A percentile compares a stretch with the other conserved stretches of the same genome.
Evolutionary conservation across 2,113 vertebrate species (phyloP).

Genomic region (Columba livia): DNA sequence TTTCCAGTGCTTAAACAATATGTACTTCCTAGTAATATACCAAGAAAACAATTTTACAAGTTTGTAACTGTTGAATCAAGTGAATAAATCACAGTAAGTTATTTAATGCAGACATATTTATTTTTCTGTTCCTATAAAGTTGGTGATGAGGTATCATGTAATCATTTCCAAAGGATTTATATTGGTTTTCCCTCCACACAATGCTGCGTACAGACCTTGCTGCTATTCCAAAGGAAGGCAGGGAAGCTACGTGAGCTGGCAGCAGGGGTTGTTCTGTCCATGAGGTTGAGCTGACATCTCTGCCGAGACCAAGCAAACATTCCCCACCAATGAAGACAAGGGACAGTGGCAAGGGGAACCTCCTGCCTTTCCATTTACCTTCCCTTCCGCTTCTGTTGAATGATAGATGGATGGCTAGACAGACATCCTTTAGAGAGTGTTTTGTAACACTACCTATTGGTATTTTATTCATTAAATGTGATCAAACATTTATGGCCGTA

Average conservation of each 20-base stretch:
- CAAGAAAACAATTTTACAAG: not conserved
- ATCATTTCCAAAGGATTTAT: not conserved
- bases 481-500: not conserved
- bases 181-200: not conserved
- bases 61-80: not conserved
- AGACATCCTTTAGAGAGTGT: not conserved
- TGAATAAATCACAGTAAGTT: not conserved
- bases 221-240: not conserved
- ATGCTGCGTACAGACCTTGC: not conserved
- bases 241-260: not conserved
- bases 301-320: not conserved
- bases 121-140: not conserved
- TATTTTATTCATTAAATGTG: not conserved
- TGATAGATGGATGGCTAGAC: not conserved
- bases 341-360: not conserved
- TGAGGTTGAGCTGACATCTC: not conserved
- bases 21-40: not conserved
- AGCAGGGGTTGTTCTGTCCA: not conserved
- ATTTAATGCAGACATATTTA: not conserved
- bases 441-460: not conserved
- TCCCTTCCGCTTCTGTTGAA: not conserved
- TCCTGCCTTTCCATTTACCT: not conserved
- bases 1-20: not conserved
- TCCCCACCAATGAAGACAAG: fast-evolving
- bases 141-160: not conserved